These are phyloP conservation scores for Ganaspis sp. DNA, from an alignment of 1,140 invertebrate species.

Conservation along the genomic window DNA sequence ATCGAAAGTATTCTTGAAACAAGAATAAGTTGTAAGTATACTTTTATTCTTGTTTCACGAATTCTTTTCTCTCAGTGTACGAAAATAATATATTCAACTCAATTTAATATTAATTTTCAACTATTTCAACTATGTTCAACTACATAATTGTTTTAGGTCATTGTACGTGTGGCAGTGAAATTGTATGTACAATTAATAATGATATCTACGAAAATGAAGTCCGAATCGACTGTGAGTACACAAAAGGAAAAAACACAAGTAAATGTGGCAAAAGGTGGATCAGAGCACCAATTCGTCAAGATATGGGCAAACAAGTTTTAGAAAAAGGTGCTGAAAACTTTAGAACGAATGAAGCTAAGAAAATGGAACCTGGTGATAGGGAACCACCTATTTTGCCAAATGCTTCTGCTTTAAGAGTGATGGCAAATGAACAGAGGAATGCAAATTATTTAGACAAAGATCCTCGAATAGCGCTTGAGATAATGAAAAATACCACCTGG, in stretches of 20 bases:
- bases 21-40: too few relatives aligned
- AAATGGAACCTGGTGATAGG: constrained; percentile 3
- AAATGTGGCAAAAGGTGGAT: constrained; percentile 31
- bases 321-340: neutral
- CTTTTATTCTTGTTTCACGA: too few relatives aligned
- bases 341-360: neutral
- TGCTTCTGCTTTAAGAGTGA: constrained; percentile 10
- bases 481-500: constrained; percentile 6
- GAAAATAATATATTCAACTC: too few relatives aligned
- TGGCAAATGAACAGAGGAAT: neutral
- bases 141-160: constrained; percentile 33
- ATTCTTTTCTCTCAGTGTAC: too few relatives aligned
- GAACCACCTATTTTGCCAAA: neutral
- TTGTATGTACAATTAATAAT: neutral
- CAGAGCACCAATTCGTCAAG: neutral
- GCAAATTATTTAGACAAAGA: constrained; percentile 32
- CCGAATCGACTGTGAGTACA: neutral
- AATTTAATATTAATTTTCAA: too few relatives aligned
- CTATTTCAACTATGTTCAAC: too few relatives aligned
- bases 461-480: constrained; percentile 31
- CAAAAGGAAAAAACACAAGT: neutral
- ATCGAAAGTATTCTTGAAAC: too few relatives aligned
- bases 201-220: neutral
- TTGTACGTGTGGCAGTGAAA: constrained; percentile 25
- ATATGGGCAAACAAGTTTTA: neutral